Percentiles rank a stretch among this genome's conserved stretches.
Evolutionary conservation across 2,888 invertebrate genomes (phyloP).

Genomic region (Plebejus argus): DNA sequence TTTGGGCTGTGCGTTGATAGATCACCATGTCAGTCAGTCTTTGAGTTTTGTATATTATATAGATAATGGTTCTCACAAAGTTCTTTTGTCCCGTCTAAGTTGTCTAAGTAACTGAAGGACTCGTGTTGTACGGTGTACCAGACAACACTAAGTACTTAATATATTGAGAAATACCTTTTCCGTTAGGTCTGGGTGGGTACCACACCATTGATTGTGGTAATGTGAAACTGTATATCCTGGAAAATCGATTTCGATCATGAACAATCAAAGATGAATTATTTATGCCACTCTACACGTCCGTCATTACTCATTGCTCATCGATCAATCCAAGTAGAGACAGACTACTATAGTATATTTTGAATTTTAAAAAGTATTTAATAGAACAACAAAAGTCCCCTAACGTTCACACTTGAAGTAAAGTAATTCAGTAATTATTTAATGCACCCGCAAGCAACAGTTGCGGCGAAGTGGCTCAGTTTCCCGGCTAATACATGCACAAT

Average conservation of each 20-base stretch:
- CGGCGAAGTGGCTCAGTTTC: background rate
- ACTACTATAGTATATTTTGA: background rate
- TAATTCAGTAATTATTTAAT: conserved; percentile 8
- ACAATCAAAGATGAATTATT: too few species aligned
- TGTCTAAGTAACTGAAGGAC: background rate
- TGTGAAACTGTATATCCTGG: too few species aligned
- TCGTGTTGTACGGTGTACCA: background rate
- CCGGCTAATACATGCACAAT: conserved; percentile 5
- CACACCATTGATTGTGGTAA: too few species aligned
- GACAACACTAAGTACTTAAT: background rate
- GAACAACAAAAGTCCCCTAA: background rate
- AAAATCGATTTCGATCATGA: too few species aligned
- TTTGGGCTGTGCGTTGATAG: too few species aligned
- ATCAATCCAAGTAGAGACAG: background rate
- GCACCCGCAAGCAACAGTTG: background rate
- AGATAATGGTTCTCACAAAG: too few species aligned
- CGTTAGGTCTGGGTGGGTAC: too few species aligned
- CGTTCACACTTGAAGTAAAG: background rate
- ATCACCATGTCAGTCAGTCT: too few species aligned
- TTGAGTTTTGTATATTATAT: too few species aligned
- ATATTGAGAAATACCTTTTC: too few species aligned
- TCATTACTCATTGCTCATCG: too few species aligned
- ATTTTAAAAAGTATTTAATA: background rate
- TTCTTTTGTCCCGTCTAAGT: background rate
- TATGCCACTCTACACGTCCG: too few species aligned